A percentile compares a stretch with the other conserved stretches of the same genome.
Conservation (phyloP, 37 sponge, comb jelly and placozoan species). For the Aplysina aerophoba region DNA sequence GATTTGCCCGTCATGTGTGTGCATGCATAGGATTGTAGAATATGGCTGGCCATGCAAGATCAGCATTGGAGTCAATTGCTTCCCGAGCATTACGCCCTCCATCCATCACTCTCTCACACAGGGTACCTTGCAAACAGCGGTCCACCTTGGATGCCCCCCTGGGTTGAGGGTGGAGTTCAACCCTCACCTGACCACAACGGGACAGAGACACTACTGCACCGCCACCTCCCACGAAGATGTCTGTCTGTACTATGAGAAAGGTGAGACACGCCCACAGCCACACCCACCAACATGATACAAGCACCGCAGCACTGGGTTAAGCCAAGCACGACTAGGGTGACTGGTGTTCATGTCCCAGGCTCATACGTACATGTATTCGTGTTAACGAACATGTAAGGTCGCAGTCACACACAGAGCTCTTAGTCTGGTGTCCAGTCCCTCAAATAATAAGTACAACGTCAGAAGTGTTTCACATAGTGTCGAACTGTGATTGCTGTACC, state of each 20-base stretch:
- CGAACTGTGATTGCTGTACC: too few relatives aligned
- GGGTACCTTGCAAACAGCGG: conserved; percentile 34
- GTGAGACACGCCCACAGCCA: background rate
- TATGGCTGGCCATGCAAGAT: too few relatives aligned
- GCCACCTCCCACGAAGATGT: background rate
- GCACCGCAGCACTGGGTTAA: conserved; percentile 42
- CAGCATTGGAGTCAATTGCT: background rate
- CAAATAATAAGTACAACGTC: too few relatives aligned
- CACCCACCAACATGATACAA: conserved; percentile 27
- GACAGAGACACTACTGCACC: conserved; percentile 48
- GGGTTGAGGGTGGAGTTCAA: conserved; percentile 45
- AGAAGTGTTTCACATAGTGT: too few relatives aligned
- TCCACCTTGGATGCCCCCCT: conserved; percentile 65
- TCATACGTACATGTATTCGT: too few relatives aligned
- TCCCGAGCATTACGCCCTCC: background rate
- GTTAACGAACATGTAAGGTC: background rate
- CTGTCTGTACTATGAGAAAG: conserved; percentile 20
- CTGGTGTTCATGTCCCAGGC: too few relatives aligned
- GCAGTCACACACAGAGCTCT: too few relatives aligned
- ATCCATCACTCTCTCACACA: background rate
- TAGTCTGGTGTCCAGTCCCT: too few relatives aligned
- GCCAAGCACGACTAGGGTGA: too few relatives aligned
- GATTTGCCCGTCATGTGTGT: too few relatives aligned
- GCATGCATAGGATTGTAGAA: too few relatives aligned
- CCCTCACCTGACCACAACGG: background rate